Evolutionary conservation across 92 coral and sea anemone species (phyloP).

Genomic region (Galaxea fascicularis): DNA sequence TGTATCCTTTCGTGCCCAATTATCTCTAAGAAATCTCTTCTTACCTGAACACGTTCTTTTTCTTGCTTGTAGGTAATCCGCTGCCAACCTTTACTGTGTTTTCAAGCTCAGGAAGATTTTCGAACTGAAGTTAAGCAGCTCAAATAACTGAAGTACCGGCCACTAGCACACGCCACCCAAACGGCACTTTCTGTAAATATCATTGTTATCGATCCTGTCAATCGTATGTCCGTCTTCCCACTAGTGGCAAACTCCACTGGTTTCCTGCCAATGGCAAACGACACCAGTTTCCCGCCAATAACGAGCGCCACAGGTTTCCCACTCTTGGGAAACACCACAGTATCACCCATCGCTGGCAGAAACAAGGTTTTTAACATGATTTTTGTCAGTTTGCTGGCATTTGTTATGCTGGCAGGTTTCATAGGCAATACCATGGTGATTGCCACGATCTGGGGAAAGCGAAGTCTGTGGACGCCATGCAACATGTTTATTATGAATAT

Average conservation of each 20-base stretch:
- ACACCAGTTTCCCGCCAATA: not conserved
- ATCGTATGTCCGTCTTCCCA: not conserved
- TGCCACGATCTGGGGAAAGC: conserved; percentile 59
- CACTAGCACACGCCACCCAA: too few relatives aligned
- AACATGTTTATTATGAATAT: conserved; percentile 73
- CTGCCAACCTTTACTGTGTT: too few relatives aligned
- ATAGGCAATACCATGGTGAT: conserved; percentile 73
- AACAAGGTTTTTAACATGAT: not conserved
- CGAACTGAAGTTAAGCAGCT: too few relatives aligned
- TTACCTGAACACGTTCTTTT: too few relatives aligned
- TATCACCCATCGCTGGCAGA: not conserved
- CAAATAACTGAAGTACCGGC: too few relatives aligned
- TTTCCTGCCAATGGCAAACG: not conserved
- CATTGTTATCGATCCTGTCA: too few relatives aligned
- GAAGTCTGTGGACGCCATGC: conserved; percentile 72
- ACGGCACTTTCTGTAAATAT: too few relatives aligned
- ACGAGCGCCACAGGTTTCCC: not conserved
- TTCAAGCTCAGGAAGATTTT: too few relatives aligned
- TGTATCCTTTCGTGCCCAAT: too few relatives aligned
- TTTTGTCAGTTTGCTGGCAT: conserved; percentile 39
- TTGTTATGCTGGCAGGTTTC: conserved; percentile 60
- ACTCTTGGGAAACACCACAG: not conserved
- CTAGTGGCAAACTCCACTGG: not conserved
- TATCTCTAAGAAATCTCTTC: too few relatives aligned
- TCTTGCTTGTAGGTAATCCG: too few relatives aligned